Base-by-base conservation (phyloP, 1,140 invertebrate species). In the Andrena cerasifolii region DNA sequence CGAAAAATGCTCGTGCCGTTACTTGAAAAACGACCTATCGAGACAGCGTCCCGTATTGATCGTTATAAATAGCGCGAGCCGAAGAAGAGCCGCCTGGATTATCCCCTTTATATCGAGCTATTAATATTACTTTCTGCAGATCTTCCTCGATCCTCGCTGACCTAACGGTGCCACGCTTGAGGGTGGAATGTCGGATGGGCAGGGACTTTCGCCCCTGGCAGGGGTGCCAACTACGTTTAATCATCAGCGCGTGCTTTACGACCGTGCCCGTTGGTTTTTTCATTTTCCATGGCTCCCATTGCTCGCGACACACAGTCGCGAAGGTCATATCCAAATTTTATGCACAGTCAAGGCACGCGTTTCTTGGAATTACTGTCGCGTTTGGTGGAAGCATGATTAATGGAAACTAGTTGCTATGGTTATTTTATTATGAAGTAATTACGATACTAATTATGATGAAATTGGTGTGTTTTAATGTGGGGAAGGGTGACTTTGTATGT, bases 121-220 rank as follows among this genome's bases (percentile, higher is more conserved):
- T 88, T 87, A 86, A 87, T 88, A 87, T 87, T 85, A 79, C 86
- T 88, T 87, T 86, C 79, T 73, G 62, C 74, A 78, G 83, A 87
- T 87, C 75, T 77, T 33, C 49, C 18, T 65, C 62, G 40, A 40
- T 54, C 31, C 21, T 43, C 40, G 3, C 6, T 58, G 6, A 47
- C 59, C 45, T 12, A 31, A 18, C 24, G 16, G 3, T 47, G 47
- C 2, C 7, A n/a, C 33, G n/a, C 1, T 51, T 43, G 7, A 58
- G 33, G 58, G 26, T 53, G 26, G 53, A 24, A 47, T 54, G 47
- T 81, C 56, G 78, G 68, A 76, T 21, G n/a, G 31, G 2, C 18
- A 43, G 65, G 31, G 28, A 70, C 59, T 45, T 51, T 58, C 36
- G 24, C n/a, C 68, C 28, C 40, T 7, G 43, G 12, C 58, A 18